phyloP scores from a whole-genome alignment of 2,113 vertebrate species.

The Mohoua ochrocephala region DNA sequence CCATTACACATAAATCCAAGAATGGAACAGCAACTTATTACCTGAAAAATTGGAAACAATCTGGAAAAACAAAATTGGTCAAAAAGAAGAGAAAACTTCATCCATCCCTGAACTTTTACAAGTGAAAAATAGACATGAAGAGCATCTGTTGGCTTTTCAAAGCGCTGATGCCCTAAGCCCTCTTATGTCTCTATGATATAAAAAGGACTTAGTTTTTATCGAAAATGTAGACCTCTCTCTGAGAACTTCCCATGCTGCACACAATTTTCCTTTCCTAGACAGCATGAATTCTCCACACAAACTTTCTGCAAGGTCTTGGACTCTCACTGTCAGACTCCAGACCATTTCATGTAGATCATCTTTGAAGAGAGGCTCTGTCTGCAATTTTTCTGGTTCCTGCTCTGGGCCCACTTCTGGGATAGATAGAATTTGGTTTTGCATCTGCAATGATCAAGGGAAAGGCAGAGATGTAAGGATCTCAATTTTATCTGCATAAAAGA shows the following conservation, averaged over 20 bases:
- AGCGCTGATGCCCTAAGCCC: background rate
- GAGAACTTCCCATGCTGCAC: background rate
- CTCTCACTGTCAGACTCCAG: background rate
- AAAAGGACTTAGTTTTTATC: background rate
- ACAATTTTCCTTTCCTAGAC: background rate
- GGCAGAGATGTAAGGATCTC: background rate
- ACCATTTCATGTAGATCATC: rapidly evolving
- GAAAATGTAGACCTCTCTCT: background rate
- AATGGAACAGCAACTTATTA: background rate
- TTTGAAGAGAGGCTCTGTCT: background rate
- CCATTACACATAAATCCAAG: background rate
- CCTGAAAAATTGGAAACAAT: background rate
- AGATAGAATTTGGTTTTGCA: background rate
- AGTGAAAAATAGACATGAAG: background rate
- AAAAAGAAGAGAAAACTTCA: background rate
- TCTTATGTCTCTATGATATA: background rate
- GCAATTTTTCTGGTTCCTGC: background rate
- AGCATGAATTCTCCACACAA: background rate
- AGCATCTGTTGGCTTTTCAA: background rate
- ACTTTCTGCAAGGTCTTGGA: background rate
- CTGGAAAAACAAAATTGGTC: background rate
- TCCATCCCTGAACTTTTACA: background rate
- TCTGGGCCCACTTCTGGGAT: background rate
- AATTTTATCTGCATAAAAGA: background rate
- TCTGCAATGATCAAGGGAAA: background rate